Evolutionary conservation across 2,113 vertebrate species (phyloP).

Genomic region (Prunella fulvescens): DNA sequence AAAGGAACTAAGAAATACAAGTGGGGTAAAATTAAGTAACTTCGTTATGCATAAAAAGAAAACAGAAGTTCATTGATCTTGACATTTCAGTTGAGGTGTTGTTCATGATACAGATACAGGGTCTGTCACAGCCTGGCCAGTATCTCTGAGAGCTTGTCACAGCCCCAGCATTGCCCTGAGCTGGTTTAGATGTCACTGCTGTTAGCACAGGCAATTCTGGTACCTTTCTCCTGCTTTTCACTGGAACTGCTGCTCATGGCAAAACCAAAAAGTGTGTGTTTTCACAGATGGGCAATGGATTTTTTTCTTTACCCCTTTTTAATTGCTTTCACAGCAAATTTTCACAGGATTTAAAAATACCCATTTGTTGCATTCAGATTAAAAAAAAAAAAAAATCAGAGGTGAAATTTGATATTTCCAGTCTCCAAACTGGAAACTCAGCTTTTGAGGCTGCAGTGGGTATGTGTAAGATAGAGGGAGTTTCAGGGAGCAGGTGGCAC

Average conservation of each 20-base stretch:
- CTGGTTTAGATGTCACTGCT: background rate
- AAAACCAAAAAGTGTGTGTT: background rate
- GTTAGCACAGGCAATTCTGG: background rate
- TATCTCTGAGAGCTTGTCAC: background rate
- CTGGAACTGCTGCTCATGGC: background rate
- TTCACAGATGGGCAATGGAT: background rate
- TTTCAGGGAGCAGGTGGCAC: background rate
- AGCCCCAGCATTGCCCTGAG: background rate
- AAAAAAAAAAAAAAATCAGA: background rate
- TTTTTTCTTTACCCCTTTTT: background rate
- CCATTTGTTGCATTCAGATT: background rate
- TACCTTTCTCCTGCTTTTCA: background rate
- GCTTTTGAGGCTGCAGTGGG: background rate
- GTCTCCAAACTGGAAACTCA: background rate
- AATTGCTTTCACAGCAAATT: background rate
- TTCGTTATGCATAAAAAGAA: background rate
- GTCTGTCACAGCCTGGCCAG: background rate
- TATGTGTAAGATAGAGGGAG: background rate
- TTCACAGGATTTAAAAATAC: background rate
- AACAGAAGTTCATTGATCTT: background rate
- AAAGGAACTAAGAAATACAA: background rate
- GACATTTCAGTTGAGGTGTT: background rate
- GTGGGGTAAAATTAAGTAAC: background rate
- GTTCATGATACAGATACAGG: background rate
- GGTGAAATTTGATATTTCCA: background rate